Evolutionary conservation across 2,113 vertebrate species (phyloP).

Genomic region (Rhabdomys dilectus): DNA sequence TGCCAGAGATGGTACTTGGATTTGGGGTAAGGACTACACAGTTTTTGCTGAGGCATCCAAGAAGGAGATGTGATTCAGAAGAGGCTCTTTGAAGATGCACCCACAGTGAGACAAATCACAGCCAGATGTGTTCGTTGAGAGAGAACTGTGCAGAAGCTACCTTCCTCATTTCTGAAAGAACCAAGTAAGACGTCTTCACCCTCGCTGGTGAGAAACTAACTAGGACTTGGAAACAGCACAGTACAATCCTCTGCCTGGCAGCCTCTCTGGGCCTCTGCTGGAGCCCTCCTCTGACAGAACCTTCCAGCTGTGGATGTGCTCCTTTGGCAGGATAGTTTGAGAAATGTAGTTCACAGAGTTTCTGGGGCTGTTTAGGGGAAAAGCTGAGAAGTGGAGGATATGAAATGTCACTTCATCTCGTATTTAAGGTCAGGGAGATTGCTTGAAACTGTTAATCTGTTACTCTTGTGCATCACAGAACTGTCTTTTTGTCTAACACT

Average conservation of each 20-base stretch:
- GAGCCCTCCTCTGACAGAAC: background rate
- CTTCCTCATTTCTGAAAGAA: background rate
- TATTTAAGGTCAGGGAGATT: background rate
- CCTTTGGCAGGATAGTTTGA: background rate
- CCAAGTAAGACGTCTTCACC: rapidly evolving
- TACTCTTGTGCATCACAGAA: background rate
- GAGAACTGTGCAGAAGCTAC: background rate
- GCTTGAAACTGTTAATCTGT: background rate
- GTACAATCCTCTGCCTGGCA: background rate
- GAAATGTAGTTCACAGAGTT: background rate
- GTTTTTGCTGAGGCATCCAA: too few relatives aligned
- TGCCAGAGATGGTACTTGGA: background rate
- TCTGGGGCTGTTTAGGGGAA: background rate
- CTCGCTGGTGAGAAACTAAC: too few relatives aligned
- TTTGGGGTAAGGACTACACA: background rate
- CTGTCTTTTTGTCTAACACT: background rate
- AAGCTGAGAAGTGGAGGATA: background rate
- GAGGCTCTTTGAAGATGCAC: too few relatives aligned
- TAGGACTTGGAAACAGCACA: background rate
- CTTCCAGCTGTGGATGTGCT: background rate
- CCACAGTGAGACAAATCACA: background rate
- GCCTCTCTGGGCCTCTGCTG: too few relatives aligned
- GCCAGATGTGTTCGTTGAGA: too few relatives aligned
- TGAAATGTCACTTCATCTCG: background rate
- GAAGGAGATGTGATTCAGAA: background rate